Base-by-base conservation (phyloP, 2,888 invertebrate species). In the Chaetogeoica ovagalla region DNA sequence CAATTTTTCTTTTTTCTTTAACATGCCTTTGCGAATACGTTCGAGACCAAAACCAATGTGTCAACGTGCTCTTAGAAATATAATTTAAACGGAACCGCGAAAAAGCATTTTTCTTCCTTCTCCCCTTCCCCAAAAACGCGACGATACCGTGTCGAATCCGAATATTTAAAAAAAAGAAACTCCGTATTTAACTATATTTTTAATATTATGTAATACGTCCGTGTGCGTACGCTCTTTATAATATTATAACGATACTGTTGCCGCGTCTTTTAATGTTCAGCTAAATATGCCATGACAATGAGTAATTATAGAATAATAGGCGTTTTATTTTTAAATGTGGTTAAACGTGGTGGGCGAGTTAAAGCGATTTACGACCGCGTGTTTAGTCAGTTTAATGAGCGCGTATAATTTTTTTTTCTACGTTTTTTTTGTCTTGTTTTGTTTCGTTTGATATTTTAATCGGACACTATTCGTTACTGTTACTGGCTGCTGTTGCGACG, bases 391-490 rank as follows among this genome's bases (percentile, higher is more conserved):
- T 43, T 70, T 17, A 57, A 39, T 37, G 57, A 70, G 23, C 17
- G 5, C 4, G 9, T 43, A 43, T 43, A 4, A 4, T 19, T 68
- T 68, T 13, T 55, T 55, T 9, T 15, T 19, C 2, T 1, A 17
- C 1, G 1, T 62, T 69, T 43, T 9, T 69, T 43, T 11, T 68
- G n/a, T n/a, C n/a, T n/a, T n/a, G n/a, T 9, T 0, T 23, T 17
- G 8, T 68, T 37, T 52, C 37, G 70, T 70, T 57, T 37, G 70
- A 39, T 57, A 70, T 57, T 70, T 57, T 21, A 21, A 21, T 59
- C 21, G 11, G 21, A 8, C 13, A 15, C 17, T 4, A 13, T n/a
- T n/a, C 11, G 52, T 52, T 11, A 11, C 11, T 13, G 52, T 52
- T 52, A 52, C 15, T n/a, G n/a, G 30, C 4, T 4, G 30, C 30